These are phyloP conservation scores for Scaeva pyrastri DNA, from an alignment of 2,888 invertebrate genomes.

Conservation along the genomic window DNA sequence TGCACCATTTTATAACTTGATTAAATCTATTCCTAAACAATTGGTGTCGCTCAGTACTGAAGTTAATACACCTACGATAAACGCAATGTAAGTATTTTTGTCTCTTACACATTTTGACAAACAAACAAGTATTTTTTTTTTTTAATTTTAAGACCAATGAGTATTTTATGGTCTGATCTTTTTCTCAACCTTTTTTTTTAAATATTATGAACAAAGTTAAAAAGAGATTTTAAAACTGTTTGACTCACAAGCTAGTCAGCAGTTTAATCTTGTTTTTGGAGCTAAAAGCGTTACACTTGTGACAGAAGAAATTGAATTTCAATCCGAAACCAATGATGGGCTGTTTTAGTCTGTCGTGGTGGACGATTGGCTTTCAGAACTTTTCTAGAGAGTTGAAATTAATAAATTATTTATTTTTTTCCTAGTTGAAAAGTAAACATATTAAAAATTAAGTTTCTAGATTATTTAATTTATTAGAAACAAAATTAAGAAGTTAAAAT, in stretches of 20 bases:
- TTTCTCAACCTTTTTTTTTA: too few relatives aligned
- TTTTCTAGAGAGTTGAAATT: slow-evolving; percentile 46
- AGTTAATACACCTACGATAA: slow-evolving; percentile 92
- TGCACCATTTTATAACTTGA: slow-evolving; percentile 96
- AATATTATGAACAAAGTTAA: neutral
- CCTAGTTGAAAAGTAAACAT: slow-evolving; percentile 42
- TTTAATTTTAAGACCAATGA: slow-evolving; percentile 67
- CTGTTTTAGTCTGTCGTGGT: slow-evolving; percentile 80
- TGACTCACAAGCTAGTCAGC: slow-evolving; percentile 81
- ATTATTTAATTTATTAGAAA: too few relatives aligned
- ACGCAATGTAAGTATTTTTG: slow-evolving; percentile 89
- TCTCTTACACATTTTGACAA: neutral
- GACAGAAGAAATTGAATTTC: slow-evolving; percentile 78
- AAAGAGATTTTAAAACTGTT: neutral
- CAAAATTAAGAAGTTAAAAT: too few relatives aligned
- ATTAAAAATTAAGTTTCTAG: neutral
- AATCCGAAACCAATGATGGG: slow-evolving; percentile 67
- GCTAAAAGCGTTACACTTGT: slow-evolving; percentile 82
- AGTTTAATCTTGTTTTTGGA: slow-evolving; percentile 77
- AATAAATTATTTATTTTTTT: slow-evolving; percentile 42
- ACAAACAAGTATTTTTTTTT: slow-evolving; percentile 9
- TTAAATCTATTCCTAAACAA: slow-evolving; percentile 90
- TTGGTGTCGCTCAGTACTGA: slow-evolving; percentile 85
- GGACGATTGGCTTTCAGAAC: slow-evolving; percentile 46
- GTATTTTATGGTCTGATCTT: neutral